A percentile compares a stretch with the other conserved stretches of the same genome.
phyloP scores from a whole-genome alignment of 2,797 vertebrate genomes.

The Spea hammondii region DNA sequence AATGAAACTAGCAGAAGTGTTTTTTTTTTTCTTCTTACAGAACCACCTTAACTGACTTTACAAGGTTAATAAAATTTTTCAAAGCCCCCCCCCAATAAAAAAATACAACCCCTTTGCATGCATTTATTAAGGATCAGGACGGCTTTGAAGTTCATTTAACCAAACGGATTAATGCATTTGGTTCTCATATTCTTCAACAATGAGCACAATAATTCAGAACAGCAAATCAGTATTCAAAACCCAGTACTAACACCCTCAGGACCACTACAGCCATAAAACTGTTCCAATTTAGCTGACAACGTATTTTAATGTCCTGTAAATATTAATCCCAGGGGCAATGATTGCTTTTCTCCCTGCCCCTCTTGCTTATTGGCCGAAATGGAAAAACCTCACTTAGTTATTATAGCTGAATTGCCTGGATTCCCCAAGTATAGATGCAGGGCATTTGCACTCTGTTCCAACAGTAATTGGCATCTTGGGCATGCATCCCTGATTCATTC shows the following conservation, averaged over 20 bases:
- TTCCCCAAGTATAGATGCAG: neutral
- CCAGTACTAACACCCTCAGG: neutral
- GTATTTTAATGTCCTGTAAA: conserved; percentile 8
- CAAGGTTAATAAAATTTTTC: neutral
- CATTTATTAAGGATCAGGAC: no score
- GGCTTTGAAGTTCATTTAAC: no score
- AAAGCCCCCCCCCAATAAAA: neutral
- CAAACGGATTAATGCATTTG: no score
- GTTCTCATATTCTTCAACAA: no score
- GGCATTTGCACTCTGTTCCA: conserved; percentile 4
- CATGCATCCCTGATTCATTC: neutral
- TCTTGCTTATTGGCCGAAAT: neutral
- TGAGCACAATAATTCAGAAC: neutral
- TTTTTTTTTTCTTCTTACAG: neutral
- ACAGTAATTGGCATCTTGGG: conserved; percentile 4
- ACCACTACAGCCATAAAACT: neutral
- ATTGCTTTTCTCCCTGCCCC: conserved; percentile 2
- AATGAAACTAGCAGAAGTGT: neutral
- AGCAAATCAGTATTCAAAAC: conserved; percentile 1
- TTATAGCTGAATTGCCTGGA: neutral
- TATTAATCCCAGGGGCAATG: conserved; percentile 2
- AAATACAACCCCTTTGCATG: no score
- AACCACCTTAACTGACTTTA: neutral
- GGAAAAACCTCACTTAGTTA: neutral
- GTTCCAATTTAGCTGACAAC: conserved; percentile 3